Evolutionary conservation across 2,888 invertebrate genomes (phyloP).

Genomic region (Cryptosula pallasiana): DNA sequence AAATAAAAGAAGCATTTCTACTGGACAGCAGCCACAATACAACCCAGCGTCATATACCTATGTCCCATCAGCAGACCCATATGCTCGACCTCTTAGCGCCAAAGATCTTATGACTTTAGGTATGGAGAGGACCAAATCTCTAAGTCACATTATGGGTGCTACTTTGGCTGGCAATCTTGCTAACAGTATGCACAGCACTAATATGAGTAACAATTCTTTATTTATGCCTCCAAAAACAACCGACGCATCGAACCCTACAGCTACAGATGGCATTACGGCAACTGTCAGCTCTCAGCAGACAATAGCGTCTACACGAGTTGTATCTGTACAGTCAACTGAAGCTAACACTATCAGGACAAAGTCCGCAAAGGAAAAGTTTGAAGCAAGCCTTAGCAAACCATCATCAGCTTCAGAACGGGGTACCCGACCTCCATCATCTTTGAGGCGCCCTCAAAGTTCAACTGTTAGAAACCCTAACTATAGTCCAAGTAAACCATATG

Average conservation of each 20-base stretch:
- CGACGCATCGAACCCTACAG: neutral
- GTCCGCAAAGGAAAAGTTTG: conserved; percentile 24
- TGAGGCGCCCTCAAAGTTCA: neutral
- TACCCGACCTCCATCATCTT: conserved; percentile 15
- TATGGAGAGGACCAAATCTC: conserved; percentile 5
- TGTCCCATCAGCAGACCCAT: conserved; percentile 33
- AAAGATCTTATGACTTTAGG: conserved; percentile 33
- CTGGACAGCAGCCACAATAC: neutral
- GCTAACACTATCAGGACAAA: conserved; percentile 16
- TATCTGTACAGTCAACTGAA: conserved; percentile 4
- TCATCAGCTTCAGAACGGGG: neutral
- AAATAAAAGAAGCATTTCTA: neutral
- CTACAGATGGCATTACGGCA: neutral
- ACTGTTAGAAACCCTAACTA: conserved; percentile 35
- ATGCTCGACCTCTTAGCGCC: conserved; percentile 44
- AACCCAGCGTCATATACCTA: neutral
- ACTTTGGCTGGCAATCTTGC: conserved; percentile 12
- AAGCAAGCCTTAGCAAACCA: conserved; percentile 8
- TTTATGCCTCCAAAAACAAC: neutral
- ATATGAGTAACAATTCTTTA: conserved; percentile 2
- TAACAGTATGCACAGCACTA: conserved; percentile 21
- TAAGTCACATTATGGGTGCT: conserved; percentile 13
- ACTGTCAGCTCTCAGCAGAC: neutral
- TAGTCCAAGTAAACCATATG: conserved; percentile 39
- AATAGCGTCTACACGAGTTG: neutral